A percentile compares a stretch with the other conserved stretches of the same genome.
phyloP scores from a whole-genome alignment of 2,888 invertebrate species.

The Ethmia dodecea region DNA sequence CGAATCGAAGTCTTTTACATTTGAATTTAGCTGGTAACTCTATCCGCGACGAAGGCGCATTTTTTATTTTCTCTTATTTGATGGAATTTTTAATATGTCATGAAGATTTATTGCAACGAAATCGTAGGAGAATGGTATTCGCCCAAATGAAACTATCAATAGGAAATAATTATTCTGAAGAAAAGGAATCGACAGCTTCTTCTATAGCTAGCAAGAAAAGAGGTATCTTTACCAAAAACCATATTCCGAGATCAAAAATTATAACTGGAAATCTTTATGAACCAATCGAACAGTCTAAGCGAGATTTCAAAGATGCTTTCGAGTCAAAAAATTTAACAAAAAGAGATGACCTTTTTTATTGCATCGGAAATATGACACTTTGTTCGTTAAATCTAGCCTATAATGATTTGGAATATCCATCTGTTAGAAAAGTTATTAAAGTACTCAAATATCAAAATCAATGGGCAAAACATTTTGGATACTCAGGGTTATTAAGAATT shows the following conservation, averaged over 20 bases:
- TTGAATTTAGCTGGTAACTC: conserved; percentile 43
- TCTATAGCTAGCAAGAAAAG: too few species aligned
- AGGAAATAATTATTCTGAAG: neutral
- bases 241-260: neutral
- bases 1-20: conserved; percentile 39
- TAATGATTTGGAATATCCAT: conserved; percentile 31
- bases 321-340: conserved; percentile 17
- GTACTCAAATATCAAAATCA: conserved; percentile 40
- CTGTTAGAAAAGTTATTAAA: conserved; percentile 27
- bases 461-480: neutral
- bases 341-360: conserved; percentile 22
- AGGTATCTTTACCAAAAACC: neutral
- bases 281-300: too few species aligned
- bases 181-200: neutral
- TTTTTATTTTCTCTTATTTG: conserved; percentile 30
- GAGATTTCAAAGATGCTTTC: conserved; percentile 26
- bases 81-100: conserved; percentile 31
- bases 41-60: conserved; percentile 36
- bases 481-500: conserved; percentile 36
- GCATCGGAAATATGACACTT: conserved; percentile 37
- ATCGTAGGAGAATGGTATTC: conserved; percentile 21
- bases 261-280: conserved; percentile 20
- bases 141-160: neutral
- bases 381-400: conserved; percentile 45
- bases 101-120: conserved; percentile 25